phyloP scores from a whole-genome alignment of 2,888 invertebrate species.

The Leucozona laternaria region DNA sequence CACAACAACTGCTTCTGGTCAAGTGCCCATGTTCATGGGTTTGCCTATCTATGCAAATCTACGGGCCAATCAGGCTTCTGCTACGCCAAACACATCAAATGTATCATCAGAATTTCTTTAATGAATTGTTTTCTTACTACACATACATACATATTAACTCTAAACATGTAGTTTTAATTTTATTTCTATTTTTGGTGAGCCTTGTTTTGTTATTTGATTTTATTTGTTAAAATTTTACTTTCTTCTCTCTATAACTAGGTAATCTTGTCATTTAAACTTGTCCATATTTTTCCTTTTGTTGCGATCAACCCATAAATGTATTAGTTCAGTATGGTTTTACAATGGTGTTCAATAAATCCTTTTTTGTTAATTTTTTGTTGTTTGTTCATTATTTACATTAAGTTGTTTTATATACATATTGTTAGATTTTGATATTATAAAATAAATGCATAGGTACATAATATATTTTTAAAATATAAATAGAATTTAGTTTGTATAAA shows the following conservation, averaged over 20 bases:
- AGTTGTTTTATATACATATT: background rate
- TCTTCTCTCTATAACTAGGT: conserved; percentile 2
- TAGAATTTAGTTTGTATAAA: background rate
- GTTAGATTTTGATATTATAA: background rate
- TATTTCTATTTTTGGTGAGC: conserved; percentile 33
- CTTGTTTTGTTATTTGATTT: conserved; percentile 22
- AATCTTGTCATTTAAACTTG: conserved; percentile 15
- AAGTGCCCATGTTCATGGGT: conserved; percentile 89
- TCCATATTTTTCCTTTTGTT: conserved; percentile 41
- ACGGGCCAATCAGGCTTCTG: conserved; percentile 70
- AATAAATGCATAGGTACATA: conserved; percentile 11
- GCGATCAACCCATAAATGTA: conserved; percentile 8
- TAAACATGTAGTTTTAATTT: background rate
- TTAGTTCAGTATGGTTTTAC: conserved; percentile 39
- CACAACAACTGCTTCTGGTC: conserved; percentile 78
- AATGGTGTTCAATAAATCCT: conserved; percentile 68
- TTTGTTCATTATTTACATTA: conserved; percentile 2
- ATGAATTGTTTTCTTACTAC: background rate
- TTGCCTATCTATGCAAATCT: conserved; percentile 87
- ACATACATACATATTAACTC: too few relatives aligned
- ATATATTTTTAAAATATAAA: conserved; percentile 4
- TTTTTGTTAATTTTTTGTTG: conserved; percentile 41
- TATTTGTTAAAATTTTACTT: conserved; percentile 24
- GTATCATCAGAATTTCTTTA: conserved; percentile 53
- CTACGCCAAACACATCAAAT: conserved; percentile 33